These are phyloP conservation scores for Diadumene lineata DNA, from an alignment of 92 coral and sea anemone species.

Conservation along the genomic window DNA sequence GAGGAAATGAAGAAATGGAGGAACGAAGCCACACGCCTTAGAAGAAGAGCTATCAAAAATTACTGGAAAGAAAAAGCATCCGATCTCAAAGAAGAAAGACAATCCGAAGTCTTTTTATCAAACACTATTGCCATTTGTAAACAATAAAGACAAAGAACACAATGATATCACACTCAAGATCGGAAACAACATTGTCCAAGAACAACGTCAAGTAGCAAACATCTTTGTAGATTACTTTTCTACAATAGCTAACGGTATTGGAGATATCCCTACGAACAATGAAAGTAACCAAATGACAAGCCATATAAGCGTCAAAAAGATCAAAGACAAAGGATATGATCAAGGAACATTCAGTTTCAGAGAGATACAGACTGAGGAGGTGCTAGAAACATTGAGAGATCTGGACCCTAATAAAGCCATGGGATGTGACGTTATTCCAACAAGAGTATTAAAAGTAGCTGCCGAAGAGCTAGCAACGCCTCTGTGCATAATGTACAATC, in stretches of 20 bases:
- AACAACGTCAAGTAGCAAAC: constrained; percentile 41
- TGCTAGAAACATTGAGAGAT: constrained; percentile 3
- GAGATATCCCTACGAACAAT: not conserved
- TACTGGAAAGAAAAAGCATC: constrained; percentile 42
- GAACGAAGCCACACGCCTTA: constrained; percentile 39
- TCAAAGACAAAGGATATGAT: constrained; percentile 5
- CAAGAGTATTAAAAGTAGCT: constrained; percentile 16
- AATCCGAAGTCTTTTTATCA: constrained; percentile 45
- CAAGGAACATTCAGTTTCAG: constrained; percentile 12
- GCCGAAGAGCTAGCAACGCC: constrained; percentile 30
- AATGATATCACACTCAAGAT: constrained; percentile 29
- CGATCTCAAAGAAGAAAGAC: constrained; percentile 31
- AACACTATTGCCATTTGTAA: constrained; percentile 49
- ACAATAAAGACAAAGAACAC: constrained; percentile 22
- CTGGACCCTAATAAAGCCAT: constrained; percentile 23
- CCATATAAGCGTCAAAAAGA: constrained; percentile 8
- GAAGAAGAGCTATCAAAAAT: constrained; percentile 29
- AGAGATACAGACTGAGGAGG: constrained; percentile 11
- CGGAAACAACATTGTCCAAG: constrained; percentile 37
- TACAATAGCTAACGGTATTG: constrained; percentile 41
- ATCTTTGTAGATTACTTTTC: constrained; percentile 43
- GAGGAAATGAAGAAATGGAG: constrained; percentile 37
- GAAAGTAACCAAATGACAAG: too few species aligned
- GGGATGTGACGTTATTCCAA: constrained; percentile 20
- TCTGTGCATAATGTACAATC: constrained; percentile 18